phyloP scores from a whole-genome alignment of 2,888 invertebrate species.

The Papilio protenor region DNA sequence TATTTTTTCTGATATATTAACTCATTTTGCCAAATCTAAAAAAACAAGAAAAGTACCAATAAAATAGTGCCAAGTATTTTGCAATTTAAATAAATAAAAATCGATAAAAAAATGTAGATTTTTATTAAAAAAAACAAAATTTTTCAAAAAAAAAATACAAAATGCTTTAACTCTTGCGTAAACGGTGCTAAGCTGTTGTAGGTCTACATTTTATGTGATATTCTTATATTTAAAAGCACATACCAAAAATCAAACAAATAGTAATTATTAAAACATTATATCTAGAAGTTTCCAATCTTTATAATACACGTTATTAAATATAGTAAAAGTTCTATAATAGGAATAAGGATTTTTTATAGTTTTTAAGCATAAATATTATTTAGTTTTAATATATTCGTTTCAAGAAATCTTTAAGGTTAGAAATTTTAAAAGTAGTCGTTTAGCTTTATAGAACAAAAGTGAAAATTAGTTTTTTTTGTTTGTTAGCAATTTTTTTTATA shows the following conservation, averaged over 20 bases:
- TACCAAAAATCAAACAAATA: slow-evolving; percentile 36
- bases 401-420: neutral
- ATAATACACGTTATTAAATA: slow-evolving; percentile 3
- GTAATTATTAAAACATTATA: slow-evolving; percentile 47
- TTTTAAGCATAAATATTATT: neutral
- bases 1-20: neutral
- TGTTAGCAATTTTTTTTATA: neutral
- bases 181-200: slow-evolving; percentile 37
- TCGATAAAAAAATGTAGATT: neutral
- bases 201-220: slow-evolving; percentile 37
- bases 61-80: slow-evolving; percentile 34
- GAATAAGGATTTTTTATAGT: neutral
- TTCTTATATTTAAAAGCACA: slow-evolving; percentile 37
- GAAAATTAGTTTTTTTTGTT: neutral
- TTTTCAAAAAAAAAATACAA: neutral
- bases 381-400: neutral
- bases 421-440: neutral
- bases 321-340: neutral
- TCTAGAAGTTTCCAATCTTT: slow-evolving; percentile 17
- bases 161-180: slow-evolving; percentile 25
- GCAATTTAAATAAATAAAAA: neutral
- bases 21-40: neutral
- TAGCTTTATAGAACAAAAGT: neutral
- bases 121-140: slow-evolving; percentile 19
- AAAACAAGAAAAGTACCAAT: neutral